These are phyloP conservation scores for Willowsia nigromaculata DNA, from an alignment of 2,888 invertebrate genomes.

Conservation along the genomic window DNA sequence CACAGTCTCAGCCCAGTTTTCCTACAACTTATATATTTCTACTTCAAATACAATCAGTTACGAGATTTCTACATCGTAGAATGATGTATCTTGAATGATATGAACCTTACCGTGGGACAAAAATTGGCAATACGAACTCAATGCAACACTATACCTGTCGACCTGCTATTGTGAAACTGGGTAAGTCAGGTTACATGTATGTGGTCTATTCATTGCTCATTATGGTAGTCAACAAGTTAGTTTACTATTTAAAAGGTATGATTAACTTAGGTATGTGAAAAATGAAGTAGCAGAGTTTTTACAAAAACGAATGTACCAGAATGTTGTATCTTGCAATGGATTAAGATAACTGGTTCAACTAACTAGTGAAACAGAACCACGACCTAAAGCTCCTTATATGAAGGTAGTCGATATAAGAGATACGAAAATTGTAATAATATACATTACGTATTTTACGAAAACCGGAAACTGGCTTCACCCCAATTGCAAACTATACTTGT, in stretches of 20 bases:
- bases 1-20: too few species aligned
- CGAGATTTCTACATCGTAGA: background rate
- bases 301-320: background rate
- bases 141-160: slow-evolving; percentile 4
- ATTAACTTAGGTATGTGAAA: slow-evolving; percentile 50
- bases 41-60: too few species aligned
- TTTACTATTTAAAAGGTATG: slow-evolving; percentile 37
- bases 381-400: background rate
- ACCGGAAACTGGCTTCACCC: background rate
- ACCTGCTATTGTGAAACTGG: slow-evolving; percentile 50
- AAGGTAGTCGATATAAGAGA: background rate
- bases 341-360: background rate
- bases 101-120: slow-evolving; percentile 44
- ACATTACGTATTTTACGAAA: background rate
- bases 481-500: background rate
- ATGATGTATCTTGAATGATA: background rate
- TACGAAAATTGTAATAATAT: background rate
- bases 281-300: background rate
- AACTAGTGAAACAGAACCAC: slow-evolving; percentile 1
- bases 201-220: slow-evolving; percentile 39
- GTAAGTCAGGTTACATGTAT: slow-evolving; percentile 55
- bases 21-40: too few species aligned
- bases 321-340: background rate
- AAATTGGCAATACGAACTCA: background rate
- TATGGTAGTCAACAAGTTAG: background rate